Percentiles rank a stretch among this genome's conserved stretches.
phyloP scores from a whole-genome alignment of 2,797 vertebrate species.

The Mormyrops boulengeri region DNA sequence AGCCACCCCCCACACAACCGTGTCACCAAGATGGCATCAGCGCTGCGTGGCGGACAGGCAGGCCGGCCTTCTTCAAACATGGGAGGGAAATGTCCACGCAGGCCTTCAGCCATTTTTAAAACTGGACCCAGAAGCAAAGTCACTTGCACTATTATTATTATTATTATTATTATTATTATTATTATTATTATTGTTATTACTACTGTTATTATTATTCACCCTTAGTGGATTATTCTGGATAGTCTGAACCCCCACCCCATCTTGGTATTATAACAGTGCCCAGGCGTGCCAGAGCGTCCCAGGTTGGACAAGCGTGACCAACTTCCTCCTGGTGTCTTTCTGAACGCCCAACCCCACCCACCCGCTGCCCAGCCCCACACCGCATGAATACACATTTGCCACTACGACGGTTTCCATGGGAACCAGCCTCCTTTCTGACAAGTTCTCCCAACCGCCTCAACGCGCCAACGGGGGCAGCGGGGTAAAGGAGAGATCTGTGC shows the following conservation, averaged over 20 bases:
- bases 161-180: background rate
- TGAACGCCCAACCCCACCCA: background rate
- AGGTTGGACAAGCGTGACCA: background rate
- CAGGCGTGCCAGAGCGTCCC: background rate
- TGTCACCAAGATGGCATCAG: conserved; percentile 21
- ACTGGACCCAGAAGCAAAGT: background rate
- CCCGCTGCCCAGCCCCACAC: background rate
- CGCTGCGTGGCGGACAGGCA: background rate
- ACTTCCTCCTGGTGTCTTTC: background rate
- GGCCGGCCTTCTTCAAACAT: background rate
- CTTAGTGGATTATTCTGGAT: background rate
- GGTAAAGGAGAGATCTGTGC: background rate
- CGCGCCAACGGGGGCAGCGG: conserved; percentile 16
- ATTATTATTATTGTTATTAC: background rate
- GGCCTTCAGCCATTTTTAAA: background rate
- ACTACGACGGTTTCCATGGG: conserved; percentile 32
- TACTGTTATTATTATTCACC: background rate
- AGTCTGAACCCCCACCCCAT: background rate
- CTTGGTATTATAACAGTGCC: background rate
- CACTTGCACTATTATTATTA: background rate
- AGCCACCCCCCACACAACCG: conserved; percentile 15
- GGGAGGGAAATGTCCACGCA: background rate
- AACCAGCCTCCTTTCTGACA: conserved; percentile 23
- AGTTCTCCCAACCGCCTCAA: conserved; percentile 4
- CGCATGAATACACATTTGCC: conserved; percentile 13